Evolutionary conservation across 2,888 invertebrate species (phyloP), one percentile per base, ranked within the genome.

Genomic region (Tiliacea citrago): DNA sequence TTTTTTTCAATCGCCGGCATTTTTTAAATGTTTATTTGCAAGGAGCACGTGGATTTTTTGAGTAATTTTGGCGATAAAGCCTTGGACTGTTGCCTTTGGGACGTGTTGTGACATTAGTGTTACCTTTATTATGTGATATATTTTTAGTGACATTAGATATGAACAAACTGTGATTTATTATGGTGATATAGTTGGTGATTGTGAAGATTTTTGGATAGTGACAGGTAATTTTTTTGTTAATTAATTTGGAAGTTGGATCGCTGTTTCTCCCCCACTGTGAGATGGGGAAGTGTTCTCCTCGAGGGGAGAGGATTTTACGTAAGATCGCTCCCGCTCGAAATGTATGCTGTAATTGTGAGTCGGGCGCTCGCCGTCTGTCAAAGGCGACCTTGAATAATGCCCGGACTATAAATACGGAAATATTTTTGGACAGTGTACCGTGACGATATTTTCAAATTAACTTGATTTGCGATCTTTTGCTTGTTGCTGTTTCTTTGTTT

Each of bases 51-150:
- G 95, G 91, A 94, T 93, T 95, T 96, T 96, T 95, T 93, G 91
- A 94, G 86, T 92, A 92, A 92, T 95, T 94, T 95, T 93, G 93
- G 94, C 94, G 89, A 89, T 90, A 90, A 87, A 90, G 94, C 96
- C 96, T 90, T 90, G 94, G 95, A 95, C 93, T 93, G 93, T 94
- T 95, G 96, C 96, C 96, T 96, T 96, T 93, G 87, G 94, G 94
- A 95, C 96, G 96, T 96, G 96, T 96, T 96, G 96, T 96, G 96
- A 96, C 95, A 88, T 88, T 94, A 94, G 95, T 96, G 96, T 95
- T 96, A 96, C 95, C 95, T 90, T 91, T 91, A 94, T 94, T 93
- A 95, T 96, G 96, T 96, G 96, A 96, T 96, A 95, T 95, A 87
- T 87, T 82, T 93, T 94, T 95, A 95, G 95, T 96, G 96, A 96